Base-by-base conservation (phyloP, 2,797 vertebrate species). In the Epinephelus coioides region DNA sequence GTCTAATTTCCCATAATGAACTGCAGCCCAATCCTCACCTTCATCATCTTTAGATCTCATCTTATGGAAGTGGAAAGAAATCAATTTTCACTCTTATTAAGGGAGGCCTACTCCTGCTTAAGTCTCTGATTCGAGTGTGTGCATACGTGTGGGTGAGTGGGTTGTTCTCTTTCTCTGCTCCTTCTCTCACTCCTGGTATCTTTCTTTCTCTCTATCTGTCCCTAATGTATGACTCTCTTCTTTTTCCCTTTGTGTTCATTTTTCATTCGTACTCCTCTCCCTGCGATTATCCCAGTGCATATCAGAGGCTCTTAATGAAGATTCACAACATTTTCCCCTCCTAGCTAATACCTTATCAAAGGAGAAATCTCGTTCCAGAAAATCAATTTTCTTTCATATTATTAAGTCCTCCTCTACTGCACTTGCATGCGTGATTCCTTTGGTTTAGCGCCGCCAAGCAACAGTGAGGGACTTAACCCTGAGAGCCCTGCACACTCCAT, bases 301-400 rank as follows among this genome's bases (percentile, higher is more conserved):
- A 96, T 95, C 93, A 93, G 92, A 95, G 91, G 89, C 83, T 86
- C 88, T 89, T 95, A 96, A 96, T 96, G 95, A 96, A 96, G 95
- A 96, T 96, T 95, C 95, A 96, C 94, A 94, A 95, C 93, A 94
- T 94, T 95, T 95, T 92, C 93, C 89, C 92, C 90, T 94, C 94
- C 93, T 89, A 91, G 91, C 92, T 96, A 96, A 96, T 95, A 95
- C 95, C 95, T 96, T 95, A 96, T 96, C 95, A 96, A 95, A 95
- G 94, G 90, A 92, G 94, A 95, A 93, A 96, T 96, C 94, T 94
- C 92, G 93, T 96, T 95, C 95, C 94, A 92, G 95, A 96, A 96
- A 96, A 96, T 96, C 95, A 95, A 96, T 96, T 96, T 94, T 95
- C 93, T 94, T 95, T 95, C 92, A 94, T 95, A 95, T 96, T 95